Conservation (phyloP, 2,113 vertebrate genomes). For the Scartelaos histophorus region DNA sequence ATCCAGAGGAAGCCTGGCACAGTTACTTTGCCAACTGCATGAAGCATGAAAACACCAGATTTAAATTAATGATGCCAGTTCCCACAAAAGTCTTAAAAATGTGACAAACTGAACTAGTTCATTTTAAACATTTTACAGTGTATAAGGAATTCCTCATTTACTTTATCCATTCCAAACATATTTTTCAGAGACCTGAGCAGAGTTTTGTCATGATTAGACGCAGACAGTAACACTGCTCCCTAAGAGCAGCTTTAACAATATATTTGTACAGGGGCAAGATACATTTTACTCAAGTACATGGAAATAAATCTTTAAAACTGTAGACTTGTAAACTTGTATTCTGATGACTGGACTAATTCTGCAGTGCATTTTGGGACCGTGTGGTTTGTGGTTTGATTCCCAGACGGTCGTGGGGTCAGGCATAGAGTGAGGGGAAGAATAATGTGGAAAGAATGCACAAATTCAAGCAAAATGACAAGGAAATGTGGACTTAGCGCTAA, state of each 20-base stretch:
- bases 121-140: too few relatives aligned
- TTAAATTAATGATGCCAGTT: not conserved
- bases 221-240: too few relatives aligned
- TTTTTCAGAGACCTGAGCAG: too few relatives aligned
- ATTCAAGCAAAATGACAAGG: constrained; percentile 16
- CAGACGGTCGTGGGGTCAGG: constrained; percentile 42
- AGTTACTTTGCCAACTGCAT: not conserved
- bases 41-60: not conserved
- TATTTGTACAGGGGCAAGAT: too few relatives aligned
- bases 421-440: constrained; percentile 25
- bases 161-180: too few relatives aligned
- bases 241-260: too few relatives aligned
- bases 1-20: not conserved
- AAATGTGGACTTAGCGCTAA: constrained; percentile 14
- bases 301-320: too few relatives aligned
- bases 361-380: constrained; percentile 25
- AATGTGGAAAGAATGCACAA: constrained; percentile 55
- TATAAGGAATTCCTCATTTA: too few relatives aligned
- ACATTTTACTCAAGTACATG: too few relatives aligned
- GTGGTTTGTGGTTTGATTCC: constrained; percentile 43
- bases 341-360: constrained; percentile 31
- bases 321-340: not conserved
- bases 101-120: too few relatives aligned
- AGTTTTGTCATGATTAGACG: too few relatives aligned
- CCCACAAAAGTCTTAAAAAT: not conserved